phyloP scores from a whole-genome alignment of 2,113 vertebrate species.

The Sinocyclocheilus maitianheensis region DNA sequence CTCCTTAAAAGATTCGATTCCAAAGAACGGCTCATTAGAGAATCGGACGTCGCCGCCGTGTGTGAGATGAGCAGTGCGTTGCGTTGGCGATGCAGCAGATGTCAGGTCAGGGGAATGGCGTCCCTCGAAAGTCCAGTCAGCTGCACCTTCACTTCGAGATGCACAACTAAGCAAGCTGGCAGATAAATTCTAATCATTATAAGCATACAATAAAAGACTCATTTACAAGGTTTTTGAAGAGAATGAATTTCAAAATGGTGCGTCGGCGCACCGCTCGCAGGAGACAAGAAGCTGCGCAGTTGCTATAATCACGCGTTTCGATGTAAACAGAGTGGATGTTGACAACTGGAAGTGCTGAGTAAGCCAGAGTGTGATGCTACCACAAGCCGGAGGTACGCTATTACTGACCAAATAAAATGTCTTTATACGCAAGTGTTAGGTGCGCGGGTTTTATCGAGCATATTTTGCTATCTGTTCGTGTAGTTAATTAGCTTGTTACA shows the following conservation, averaged over 20 bases:
- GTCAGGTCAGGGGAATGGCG: slow-evolving; percentile 58
- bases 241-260: slow-evolving; percentile 26
- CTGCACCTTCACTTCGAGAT: slow-evolving; percentile 11
- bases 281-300: slow-evolving; percentile 27
- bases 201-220: neutral
- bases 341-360: slow-evolving; percentile 17
- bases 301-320: slow-evolving; percentile 13
- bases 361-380: neutral
- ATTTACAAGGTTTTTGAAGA: neutral
- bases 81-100: slow-evolving; percentile 53
- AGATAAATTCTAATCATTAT: neutral
- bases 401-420: neutral
- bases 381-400: neutral
- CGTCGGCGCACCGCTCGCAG: neutral
- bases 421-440: neutral
- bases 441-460: neutral
- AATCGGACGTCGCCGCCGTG: neutral
- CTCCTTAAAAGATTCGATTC: neutral
- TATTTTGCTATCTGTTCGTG: neutral
- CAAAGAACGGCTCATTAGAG: neutral
- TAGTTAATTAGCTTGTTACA: neutral
- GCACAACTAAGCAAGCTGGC: neutral
- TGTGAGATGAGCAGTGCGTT: slow-evolving; percentile 3
- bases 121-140: slow-evolving; percentile 12
- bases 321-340: slow-evolving; percentile 49